Evolutionary conservation across 2,113 vertebrate species (phyloP), one percentile per base, ranked within the genome.

Genomic region (Paramisgurnus dabryanus): DNA sequence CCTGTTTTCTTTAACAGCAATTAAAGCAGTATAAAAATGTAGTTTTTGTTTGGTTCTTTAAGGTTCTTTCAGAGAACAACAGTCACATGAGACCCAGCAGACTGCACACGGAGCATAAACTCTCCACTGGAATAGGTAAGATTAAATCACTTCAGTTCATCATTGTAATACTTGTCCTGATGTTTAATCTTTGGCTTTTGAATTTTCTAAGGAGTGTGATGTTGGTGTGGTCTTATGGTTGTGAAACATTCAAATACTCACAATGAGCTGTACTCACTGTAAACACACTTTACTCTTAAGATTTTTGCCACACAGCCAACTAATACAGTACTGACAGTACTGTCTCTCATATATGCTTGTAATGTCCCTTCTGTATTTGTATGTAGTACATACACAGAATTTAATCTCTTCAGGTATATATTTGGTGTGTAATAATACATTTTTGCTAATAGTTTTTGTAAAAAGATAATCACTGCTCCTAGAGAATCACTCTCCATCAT

Each of bases 11-110:
- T 34, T 34, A 34, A 34, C 27, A 34, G 1, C 27, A 34, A 3
- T 34, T 34, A 34, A 34, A 34, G 3, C 27, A 34, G 27, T 34
- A 34, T 34, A 34, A 1, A 34, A 2, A 34, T 34, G 27, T 34
- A 34, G 27, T 22, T 10, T 17, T 17, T 41, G 71, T 17, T 57
- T 57, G 55, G 86, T 80, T 83, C 34, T 49, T 87, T 17, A 83
- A 96, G 95, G 95, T 95, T 77, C 86, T 95, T 49, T 92, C 95
- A 78, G 95, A 96, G 88, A 96, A 89, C 90, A 91, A 89, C 88
- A 94, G 90, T 89, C 93, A 92, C 53, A 81, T 92, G 53, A 82
- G 95, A 86, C 93, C 93, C 80, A 89, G 92, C 0, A 93, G 95
- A 90, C 91, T 91, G 68, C 92, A 94, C 78, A 81, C 94, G 73